Percentiles rank a stretch among this genome's conserved stretches.
These are phyloP conservation scores for Hassar affinis DNA, from an alignment of 2,113 vertebrate species.

Conservation along the genomic window DNA sequence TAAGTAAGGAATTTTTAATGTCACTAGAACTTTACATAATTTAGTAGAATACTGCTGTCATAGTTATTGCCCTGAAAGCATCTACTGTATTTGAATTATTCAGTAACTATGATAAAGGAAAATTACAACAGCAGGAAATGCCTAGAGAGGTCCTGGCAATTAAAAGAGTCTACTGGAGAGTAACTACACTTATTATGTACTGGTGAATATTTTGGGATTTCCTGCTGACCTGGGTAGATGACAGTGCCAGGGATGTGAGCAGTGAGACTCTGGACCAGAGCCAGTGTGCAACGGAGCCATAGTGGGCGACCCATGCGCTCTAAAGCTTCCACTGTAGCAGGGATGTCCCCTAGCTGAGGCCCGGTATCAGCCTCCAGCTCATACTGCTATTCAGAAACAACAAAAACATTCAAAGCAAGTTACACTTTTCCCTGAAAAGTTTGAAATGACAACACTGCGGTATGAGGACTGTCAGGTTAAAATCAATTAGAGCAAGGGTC, in stretches of 20 bases:
- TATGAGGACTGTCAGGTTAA: not conserved
- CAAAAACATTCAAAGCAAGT: not conserved
- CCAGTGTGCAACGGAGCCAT: slow-evolving; percentile 82
- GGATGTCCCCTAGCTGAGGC: slow-evolving; percentile 49
- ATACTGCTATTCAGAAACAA: slow-evolving; percentile 23
- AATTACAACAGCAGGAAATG: not conserved
- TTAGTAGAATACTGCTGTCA: not conserved
- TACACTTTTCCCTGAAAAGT: not conserved
- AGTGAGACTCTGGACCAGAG: slow-evolving; percentile 69
- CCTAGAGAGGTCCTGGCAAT: not conserved
- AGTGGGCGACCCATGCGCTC: slow-evolving; percentile 70
- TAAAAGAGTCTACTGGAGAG: not conserved
- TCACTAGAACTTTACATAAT: not conserved
- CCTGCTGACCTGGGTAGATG: slow-evolving; percentile 61
- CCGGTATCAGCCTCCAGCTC: not conserved
- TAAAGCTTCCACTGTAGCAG: slow-evolving; percentile 65
- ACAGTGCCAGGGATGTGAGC: slow-evolving; percentile 65
- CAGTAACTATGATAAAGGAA: not conserved
- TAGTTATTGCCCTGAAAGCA: not conserved
- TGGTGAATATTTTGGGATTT: slow-evolving; percentile 14
- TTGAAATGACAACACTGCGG: slow-evolving; percentile 4
- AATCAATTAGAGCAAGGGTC: not conserved
- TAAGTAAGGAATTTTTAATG: no score
- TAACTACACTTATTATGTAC: not conserved
- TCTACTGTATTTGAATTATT: no score